Evolutionary conservation across 2,888 invertebrate species (phyloP).

Genomic region (Cheilosia vernalis): DNA sequence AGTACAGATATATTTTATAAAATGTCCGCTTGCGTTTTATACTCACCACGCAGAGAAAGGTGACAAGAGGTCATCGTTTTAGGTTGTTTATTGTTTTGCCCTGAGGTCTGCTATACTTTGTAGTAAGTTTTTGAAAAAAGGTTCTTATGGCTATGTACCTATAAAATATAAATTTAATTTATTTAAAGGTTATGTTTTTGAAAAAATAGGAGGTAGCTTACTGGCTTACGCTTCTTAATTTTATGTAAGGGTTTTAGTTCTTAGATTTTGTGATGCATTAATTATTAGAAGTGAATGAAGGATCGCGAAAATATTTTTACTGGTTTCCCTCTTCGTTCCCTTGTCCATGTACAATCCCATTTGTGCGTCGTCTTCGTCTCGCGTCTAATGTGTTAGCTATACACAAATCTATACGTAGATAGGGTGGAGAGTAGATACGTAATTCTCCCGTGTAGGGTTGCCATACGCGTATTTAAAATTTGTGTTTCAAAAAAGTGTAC

Average conservation of each 20-base stretch:
- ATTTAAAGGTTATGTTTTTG: no score
- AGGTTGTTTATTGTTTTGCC: not conserved
- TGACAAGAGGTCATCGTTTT: not conserved
- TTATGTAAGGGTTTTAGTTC: no score
- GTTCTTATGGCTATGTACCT: not conserved
- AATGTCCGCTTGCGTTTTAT: not conserved
- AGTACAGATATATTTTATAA: constrained; percentile 2
- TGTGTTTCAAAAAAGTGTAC: not conserved
- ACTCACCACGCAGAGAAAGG: not conserved
- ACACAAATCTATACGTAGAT: not conserved
- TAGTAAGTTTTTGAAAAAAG: not conserved
- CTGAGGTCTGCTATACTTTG: not conserved
- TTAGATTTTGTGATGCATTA: no score
- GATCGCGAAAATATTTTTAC: no score
- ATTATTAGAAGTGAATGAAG: no score
- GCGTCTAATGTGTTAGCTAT: no score
- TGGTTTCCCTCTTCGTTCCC: no score
- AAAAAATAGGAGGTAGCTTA: no score
- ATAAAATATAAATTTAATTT: no score
- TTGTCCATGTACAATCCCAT: no score
- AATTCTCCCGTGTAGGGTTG: not conserved
- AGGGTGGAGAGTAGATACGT: constrained; percentile 2
- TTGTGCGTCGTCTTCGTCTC: no score
- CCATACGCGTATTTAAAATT: not conserved
- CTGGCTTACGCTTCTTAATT: no score